Percentiles rank a stretch among this genome's conserved stretches.
These are phyloP conservation scores for Galaxias olidus DNA, from an alignment of 2,797 vertebrate species.

Conservation along the genomic window DNA sequence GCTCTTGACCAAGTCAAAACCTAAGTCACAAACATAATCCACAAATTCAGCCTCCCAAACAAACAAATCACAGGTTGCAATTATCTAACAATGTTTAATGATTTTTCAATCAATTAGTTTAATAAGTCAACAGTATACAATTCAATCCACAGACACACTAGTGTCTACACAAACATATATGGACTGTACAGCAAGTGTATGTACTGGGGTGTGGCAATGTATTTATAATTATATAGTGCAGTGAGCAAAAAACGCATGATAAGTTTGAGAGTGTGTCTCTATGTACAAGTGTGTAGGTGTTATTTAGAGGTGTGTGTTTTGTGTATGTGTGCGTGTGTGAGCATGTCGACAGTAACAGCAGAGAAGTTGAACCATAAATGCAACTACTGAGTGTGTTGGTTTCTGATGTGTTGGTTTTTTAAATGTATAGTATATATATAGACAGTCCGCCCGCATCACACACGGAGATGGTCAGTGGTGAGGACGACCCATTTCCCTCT, in stretches of 20 bases:
- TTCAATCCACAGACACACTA: constrained; percentile 81
- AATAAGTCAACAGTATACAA: constrained; percentile 83
- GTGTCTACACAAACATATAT: constrained; percentile 83
- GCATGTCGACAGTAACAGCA: constrained; percentile 45
- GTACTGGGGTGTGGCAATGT: constrained; percentile 65
- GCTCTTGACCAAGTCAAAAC: background rate
- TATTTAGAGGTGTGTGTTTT: background rate
- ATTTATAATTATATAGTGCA: constrained; percentile 52
- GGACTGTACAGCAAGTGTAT: constrained; percentile 77
- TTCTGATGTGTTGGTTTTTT: constrained; percentile 31
- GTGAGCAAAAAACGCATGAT: constrained; percentile 69
- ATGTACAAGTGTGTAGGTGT: constrained; percentile 53
- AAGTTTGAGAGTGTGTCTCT: constrained; percentile 64
- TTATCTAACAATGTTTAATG: constrained; percentile 81
- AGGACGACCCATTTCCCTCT: constrained; percentile 57
- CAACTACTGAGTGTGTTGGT: constrained; percentile 47
- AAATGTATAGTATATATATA: constrained; percentile 69
- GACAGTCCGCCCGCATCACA: constrained; percentile 81
- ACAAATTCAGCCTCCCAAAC: constrained; percentile 29
- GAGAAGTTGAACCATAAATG: constrained; percentile 54
- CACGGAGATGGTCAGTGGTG: constrained; percentile 65
- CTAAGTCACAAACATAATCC: background rate
- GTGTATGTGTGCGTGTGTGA: constrained; percentile 33
- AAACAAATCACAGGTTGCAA: constrained; percentile 47
- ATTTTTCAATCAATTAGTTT: constrained; percentile 75